These are phyloP conservation scores for Eurytoma californica DNA, from an alignment of 2,888 invertebrate species.

Conservation along the genomic window DNA sequence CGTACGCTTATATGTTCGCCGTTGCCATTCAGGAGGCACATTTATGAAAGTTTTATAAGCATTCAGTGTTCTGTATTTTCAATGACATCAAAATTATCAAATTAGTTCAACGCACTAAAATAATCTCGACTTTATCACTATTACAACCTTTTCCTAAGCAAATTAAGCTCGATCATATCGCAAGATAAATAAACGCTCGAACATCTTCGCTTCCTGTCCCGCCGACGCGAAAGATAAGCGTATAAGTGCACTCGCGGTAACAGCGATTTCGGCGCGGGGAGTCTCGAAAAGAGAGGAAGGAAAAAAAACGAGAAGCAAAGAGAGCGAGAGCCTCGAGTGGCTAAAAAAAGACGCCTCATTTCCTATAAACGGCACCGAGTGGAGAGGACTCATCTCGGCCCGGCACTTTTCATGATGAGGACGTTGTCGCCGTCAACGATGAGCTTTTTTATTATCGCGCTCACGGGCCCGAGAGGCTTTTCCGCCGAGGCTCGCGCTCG, in stretches of 20 bases:
- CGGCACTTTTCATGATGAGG: slow-evolving; percentile 45
- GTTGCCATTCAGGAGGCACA: no score
- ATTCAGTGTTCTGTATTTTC: no score
- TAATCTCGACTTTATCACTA: no score
- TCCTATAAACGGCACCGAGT: slow-evolving; percentile 22
- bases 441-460: slow-evolving; percentile 22
- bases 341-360: slow-evolving; percentile 21
- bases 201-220: neutral
- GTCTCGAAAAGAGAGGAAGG: neutral
- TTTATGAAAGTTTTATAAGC: no score
- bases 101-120: no score
- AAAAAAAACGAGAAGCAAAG: neutral
- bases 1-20: no score
- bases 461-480: neutral
- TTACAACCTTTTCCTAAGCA: no score
- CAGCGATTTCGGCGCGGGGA: neutral
- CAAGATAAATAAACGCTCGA: neutral
- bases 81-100: no score
- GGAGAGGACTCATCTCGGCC: slow-evolving; percentile 2
- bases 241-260: neutral
- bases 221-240: neutral
- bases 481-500: neutral
- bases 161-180: neutral
- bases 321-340: slow-evolving; percentile 8
- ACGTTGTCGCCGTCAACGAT: slow-evolving; percentile 2